Evolutionary conservation across 2,797 vertebrate species (phyloP).

Genomic region (Poecilia picta): DNA sequence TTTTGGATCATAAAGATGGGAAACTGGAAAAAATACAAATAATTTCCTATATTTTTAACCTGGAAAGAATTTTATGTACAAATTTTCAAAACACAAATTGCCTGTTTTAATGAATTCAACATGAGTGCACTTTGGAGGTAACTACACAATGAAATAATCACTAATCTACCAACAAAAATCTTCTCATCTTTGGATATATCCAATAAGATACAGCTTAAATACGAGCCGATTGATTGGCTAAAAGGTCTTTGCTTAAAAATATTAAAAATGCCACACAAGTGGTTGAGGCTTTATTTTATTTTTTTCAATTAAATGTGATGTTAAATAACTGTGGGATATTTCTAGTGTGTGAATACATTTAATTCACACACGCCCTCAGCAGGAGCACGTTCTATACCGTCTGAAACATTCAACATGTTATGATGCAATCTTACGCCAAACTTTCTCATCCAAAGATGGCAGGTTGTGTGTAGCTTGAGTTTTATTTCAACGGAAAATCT

Average conservation of each 20-base stretch:
- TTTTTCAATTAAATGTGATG: slow-evolving; percentile 69
- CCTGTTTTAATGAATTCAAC: not conserved
- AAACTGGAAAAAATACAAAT: not conserved
- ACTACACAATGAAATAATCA: not conserved
- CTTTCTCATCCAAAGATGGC: not conserved
- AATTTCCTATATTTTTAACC: not conserved
- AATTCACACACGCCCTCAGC: slow-evolving; percentile 4
- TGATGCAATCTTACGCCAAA: slow-evolving; percentile 11
- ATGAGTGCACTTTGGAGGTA: not conserved
- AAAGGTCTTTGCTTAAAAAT: slow-evolving; percentile 25
- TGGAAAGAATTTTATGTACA: not conserved
- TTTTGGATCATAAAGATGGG: not conserved
- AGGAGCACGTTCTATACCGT: slow-evolving; percentile 61
- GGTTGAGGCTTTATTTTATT: slow-evolving; percentile 29
- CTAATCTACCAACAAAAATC: not conserved
- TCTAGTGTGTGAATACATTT: slow-evolving; percentile 34
- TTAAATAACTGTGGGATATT: slow-evolving; percentile 67
- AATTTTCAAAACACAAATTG: not conserved
- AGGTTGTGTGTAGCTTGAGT: not conserved
- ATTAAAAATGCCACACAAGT: slow-evolving; percentile 44
- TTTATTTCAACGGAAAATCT: not conserved
- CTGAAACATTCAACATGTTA: slow-evolving; percentile 17
- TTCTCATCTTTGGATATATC: not conserved
- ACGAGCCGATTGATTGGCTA: slow-evolving; percentile 10
- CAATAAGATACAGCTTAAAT: not conserved